Evolutionary conservation across 2,888 invertebrate species (phyloP), one percentile per base, ranked within the genome.

Genomic region (Rugalucina vietnamica): DNA sequence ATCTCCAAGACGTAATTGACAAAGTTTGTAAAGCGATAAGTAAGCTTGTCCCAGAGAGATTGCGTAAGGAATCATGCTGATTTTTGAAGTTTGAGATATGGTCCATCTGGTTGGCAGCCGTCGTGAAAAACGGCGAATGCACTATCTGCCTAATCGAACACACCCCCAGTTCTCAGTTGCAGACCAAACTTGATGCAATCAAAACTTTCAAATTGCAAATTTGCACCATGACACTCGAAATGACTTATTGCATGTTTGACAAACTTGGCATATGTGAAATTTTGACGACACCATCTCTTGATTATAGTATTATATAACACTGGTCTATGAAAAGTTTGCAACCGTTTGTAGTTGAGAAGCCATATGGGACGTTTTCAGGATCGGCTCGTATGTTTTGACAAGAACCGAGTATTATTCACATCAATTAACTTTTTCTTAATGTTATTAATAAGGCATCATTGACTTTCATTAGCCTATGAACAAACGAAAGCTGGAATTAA

Each of bases 1-100:
- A 65, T 34, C 32, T 24, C 65, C 65, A 8, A 65, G 65, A 65
- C 32, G 24, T 65, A 79, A 79, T 84, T 73, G 80, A 76, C 80
- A 80, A 81, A 77, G 60, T 75, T 65, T 84, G 84, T 84, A 76
- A 69, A 36, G 75, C 83, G 88, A 88, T 88, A 88, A 88, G 88
- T 86, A 86, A 84, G 78, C 77, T 39, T 81, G 76, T 75, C 65
- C 71, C 43, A 74, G 54, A 65, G 65, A 65, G 65, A 32, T n/a
- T 65, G 65, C 34, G 65, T 65, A 65, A 65, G 18, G 65, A 34
- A 65, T 34, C 65, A 65, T 34, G 65, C 65, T 65, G 65, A 34
- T 34, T 65, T 65, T 65, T 65, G 65, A 65, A 65, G 65, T 65
- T 34, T 12, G 65, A 65, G 65, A 65, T 65, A 65, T 65, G 34